Conservation (phyloP, 1,140 invertebrate species). For the Procambarus virginalis region DNA sequence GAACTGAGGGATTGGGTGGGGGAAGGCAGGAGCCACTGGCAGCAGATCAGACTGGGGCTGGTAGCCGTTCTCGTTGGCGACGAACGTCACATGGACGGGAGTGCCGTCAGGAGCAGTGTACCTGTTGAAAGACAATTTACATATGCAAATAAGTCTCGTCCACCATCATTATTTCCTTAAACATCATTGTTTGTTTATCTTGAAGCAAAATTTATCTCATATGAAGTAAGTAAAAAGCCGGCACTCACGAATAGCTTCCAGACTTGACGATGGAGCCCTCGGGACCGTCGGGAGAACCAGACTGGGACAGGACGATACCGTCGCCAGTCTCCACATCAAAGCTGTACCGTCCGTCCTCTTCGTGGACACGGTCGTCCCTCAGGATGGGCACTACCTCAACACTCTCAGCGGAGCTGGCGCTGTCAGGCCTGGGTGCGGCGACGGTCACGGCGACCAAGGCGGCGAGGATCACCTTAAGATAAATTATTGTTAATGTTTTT, state of each 20-base stretch:
- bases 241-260: constrained; percentile 56
- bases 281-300: constrained; percentile 57
- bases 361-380: constrained; percentile 61
- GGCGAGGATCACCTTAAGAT: constrained; percentile 56
- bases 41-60: background rate
- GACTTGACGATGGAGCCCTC: constrained; percentile 55
- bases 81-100: background rate
- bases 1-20: background rate
- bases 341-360: constrained; percentile 60
- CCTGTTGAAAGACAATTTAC: too few species aligned
- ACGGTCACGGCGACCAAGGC: constrained; percentile 24
- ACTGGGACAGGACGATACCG: constrained; percentile 4
- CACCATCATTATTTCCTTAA: background rate
- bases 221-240: background rate
- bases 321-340: constrained; percentile 55
- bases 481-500: too few species aligned
- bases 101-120: background rate
- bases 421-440: constrained; percentile 26
- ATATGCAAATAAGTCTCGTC: too few species aligned
- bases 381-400: constrained; percentile 54
- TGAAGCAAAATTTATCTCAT: background rate
- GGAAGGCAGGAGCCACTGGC: background rate
- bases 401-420: background rate
- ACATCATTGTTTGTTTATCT: background rate
- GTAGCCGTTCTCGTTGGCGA: background rate